A percentile compares a stretch with the other conserved stretches of the same genome.
phyloP scores from a whole-genome alignment of 2,797 vertebrate species.

The Macropus fuliginosus region DNA sequence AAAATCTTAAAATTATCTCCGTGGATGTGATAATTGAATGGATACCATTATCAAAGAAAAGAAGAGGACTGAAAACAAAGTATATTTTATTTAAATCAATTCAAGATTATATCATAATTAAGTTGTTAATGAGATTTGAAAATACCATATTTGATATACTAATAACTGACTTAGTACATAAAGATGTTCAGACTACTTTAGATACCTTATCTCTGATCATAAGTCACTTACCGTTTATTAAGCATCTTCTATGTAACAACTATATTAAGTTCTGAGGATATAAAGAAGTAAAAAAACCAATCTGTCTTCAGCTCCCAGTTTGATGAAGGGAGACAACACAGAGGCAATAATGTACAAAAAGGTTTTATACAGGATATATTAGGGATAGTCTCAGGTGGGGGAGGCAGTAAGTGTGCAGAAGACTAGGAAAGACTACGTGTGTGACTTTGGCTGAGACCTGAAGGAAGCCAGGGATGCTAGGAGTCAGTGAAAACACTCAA shows the following conservation, averaged over 20 bases:
- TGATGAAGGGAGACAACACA: background rate
- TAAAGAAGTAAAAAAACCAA: background rate
- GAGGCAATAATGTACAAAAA: background rate
- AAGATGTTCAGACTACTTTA: background rate
- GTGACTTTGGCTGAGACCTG: background rate
- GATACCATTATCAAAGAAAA: background rate
- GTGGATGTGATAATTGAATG: background rate
- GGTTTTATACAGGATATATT: background rate
- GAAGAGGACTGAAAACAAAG: background rate
- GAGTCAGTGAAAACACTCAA: background rate
- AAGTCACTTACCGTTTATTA: background rate
- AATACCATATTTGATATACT: background rate
- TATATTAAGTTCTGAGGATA: background rate
- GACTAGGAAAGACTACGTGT: background rate
- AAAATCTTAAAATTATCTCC: constrained; percentile 7
- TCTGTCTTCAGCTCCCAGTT: background rate
- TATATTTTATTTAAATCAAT: background rate
- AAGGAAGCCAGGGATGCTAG: background rate
- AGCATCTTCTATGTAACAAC: background rate
- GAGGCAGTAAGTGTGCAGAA: background rate
- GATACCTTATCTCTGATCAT: background rate
- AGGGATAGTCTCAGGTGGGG: background rate
- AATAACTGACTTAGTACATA: background rate
- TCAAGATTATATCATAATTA: background rate
- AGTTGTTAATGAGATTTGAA: background rate